These are phyloP conservation scores for Magallana ariakensis DNA, from an alignment of 1,140 invertebrate species.

Conservation along the genomic window DNA sequence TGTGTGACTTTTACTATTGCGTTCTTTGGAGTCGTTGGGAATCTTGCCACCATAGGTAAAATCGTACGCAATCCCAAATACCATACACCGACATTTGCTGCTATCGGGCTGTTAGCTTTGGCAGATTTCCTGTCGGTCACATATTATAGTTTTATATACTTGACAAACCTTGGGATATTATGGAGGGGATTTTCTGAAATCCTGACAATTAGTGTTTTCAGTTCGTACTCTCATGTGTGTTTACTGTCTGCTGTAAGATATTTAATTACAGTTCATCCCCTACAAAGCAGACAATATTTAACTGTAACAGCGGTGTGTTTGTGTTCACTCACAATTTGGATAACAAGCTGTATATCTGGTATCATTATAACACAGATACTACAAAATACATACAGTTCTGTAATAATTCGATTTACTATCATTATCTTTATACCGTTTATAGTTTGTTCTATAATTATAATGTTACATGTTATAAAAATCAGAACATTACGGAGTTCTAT, in stretches of 20 bases:
- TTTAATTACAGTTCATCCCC: neutral
- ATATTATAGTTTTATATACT: neutral
- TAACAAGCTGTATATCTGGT: too few species aligned
- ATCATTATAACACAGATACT: too few species aligned
- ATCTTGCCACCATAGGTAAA: neutral
- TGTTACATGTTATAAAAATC: too few species aligned
- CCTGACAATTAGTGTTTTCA: too few species aligned
- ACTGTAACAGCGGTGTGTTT: neutral
- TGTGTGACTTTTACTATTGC: neutral
- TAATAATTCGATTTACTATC: too few species aligned
- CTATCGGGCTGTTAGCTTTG: neutral
- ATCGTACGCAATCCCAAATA: neutral
- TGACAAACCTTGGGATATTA: neutral
- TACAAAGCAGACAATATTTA: neutral
- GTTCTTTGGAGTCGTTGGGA: neutral
- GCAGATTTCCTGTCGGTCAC: neutral
- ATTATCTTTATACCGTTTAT: too few species aligned
- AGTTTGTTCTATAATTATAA: too few species aligned
- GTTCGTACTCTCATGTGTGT: neutral
- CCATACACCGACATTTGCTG: neutral
- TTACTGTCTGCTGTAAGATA: neutral
- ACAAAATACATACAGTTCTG: too few species aligned
- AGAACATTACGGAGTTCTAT: too few species aligned
- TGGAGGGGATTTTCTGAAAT: neutral
- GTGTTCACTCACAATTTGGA: neutral